A percentile compares a stretch with the other conserved stretches of the same genome.
phyloP scores from a whole-genome alignment of 2,888 invertebrate species.

The Heteromyza rotundicornis region DNA sequence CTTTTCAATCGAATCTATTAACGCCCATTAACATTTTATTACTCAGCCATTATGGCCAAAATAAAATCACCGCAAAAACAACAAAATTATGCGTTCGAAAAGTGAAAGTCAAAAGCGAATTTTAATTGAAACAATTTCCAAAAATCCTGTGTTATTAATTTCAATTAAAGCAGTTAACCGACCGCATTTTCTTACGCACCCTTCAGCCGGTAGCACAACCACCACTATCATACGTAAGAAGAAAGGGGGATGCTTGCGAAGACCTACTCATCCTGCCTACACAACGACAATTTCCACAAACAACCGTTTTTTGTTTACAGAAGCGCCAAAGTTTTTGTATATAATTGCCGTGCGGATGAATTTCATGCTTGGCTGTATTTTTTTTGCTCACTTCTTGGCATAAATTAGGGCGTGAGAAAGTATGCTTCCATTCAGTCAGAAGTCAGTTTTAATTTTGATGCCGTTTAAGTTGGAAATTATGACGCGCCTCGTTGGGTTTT shows the following conservation, averaged over 20 bases:
- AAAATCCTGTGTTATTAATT: constrained; percentile 51
- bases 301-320: constrained; percentile 49
- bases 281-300: too few relatives aligned
- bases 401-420: constrained; percentile 50
- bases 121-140: constrained; percentile 57
- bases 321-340: constrained; percentile 38
- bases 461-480: constrained; percentile 15
- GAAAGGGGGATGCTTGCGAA: background rate
- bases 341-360: constrained; percentile 29
- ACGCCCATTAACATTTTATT: background rate
- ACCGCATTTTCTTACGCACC: constrained; percentile 23
- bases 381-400: constrained; percentile 26
- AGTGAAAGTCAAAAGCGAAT: constrained; percentile 40
- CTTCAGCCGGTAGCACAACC: constrained; percentile 28
- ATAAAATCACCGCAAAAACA: background rate
- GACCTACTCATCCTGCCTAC: too few relatives aligned
- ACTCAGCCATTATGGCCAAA: too few relatives aligned
- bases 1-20: background rate
- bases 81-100: background rate
- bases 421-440: constrained; percentile 14
- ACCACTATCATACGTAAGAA: background rate
- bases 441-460: constrained; percentile 10
- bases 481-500: constrained; percentile 10
- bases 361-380: background rate
- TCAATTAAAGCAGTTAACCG: constrained; percentile 56